Percentiles rank a stretch among this genome's conserved stretches.
Conservation (phyloP, 92 coral and sea anemone species). For the Pocillopora grandis region DNA sequence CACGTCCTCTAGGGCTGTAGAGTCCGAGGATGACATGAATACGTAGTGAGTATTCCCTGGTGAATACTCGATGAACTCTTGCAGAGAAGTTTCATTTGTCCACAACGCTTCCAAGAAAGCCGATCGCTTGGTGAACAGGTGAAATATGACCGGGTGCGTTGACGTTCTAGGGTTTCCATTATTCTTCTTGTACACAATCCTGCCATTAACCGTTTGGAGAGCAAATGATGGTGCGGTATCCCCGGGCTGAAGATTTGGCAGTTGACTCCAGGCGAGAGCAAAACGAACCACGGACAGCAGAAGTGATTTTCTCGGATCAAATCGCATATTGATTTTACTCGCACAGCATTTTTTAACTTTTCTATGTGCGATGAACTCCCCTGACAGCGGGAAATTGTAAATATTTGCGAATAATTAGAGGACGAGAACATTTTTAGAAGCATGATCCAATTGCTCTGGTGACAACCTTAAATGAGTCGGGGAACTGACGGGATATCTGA, state of each 20-base stretch:
- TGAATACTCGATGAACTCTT: slow-evolving; percentile 61
- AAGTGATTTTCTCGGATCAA: neutral
- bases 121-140: slow-evolving; percentile 80
- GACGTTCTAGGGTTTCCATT: slow-evolving; percentile 50
- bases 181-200: slow-evolving; percentile 73
- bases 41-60: slow-evolving; percentile 91
- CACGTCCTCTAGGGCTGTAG: slow-evolving; percentile 68
- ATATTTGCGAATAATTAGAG: neutral
- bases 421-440: slow-evolving; percentile 45
- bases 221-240: slow-evolving; percentile 91
- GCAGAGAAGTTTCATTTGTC: slow-evolving; percentile 77
- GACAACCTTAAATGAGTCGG: neutral
- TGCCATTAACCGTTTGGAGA: slow-evolving; percentile 84
- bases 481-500: neutral
- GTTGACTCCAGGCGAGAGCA: slow-evolving; percentile 47
- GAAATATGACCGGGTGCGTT: slow-evolving; percentile 83
- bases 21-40: slow-evolving; percentile 76
- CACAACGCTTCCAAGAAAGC: slow-evolving; percentile 92
- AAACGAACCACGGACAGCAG: slow-evolving; percentile 16
- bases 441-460: slow-evolving; percentile 36
- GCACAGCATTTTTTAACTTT: neutral
- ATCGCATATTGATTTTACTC: neutral
- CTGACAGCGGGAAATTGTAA: neutral
- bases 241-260: slow-evolving; percentile 76
- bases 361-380: neutral